Base-by-base conservation (phyloP, 2,888 invertebrate species). In the Heliconius erato region DNA sequence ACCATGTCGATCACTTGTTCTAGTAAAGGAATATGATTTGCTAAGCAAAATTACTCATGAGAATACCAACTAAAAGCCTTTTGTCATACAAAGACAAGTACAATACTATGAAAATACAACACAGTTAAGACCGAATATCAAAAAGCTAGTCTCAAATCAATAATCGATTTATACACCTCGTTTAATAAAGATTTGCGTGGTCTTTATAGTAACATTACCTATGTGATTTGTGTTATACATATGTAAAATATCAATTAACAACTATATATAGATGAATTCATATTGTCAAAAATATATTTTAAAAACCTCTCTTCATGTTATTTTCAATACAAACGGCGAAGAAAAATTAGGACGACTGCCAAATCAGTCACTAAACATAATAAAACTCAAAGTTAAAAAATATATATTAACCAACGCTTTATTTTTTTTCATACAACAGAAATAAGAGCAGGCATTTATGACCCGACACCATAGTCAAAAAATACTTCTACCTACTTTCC, bases 11-110 rank as follows among this genome's bases (percentile, higher is more conserved):
- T 59, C 40, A 63, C 79, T 49, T 26, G 26, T 71, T 91, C 93
- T 94, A 94, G 94, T 95, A 95, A 95, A 94, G 95, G 94, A 94
- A 95, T 94, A 95, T 94, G 95, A 93, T 90, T n/a, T 78, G 82
- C 76, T 76, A 78, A 78, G 77, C 72, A 76, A 76, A 23, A 68
- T 76, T 59, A 35, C n/a, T 28, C 28, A 80, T n/a, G 26, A 32
- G 28, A 26, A 26, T 44, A 68, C 23, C 4, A 40, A 49, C 63
- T 35, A 32, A 44, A 40, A 77, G 44, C 77, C 40, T 40, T 40
- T 65, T 35, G 12, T 65, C 40, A 44, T 63, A 16, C 40, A 63
- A 35, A 26, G 3, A 49, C 19, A 72, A 23, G 23, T n/a, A 65
- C 54, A 78, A 40, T 63, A 65, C 23, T 71, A 82, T 19, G 6